These are phyloP conservation scores for Heterotis niloticus DNA, from an alignment of 2,113 vertebrate species.

Conservation along the genomic window DNA sequence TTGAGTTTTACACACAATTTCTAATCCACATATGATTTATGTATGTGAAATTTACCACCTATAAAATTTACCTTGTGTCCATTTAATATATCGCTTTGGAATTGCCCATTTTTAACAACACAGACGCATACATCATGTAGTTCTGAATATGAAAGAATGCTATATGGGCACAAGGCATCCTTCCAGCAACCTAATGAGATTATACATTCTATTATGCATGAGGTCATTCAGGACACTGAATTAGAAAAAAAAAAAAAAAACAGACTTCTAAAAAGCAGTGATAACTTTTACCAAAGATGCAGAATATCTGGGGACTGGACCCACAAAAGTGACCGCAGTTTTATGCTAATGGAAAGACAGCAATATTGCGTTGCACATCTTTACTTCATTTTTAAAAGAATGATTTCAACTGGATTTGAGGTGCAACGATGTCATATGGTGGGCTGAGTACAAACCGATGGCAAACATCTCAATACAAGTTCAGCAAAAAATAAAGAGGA, in stretches of 20 bases:
- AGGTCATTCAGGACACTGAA: conserved; percentile 28
- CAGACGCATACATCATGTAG: conserved; percentile 28
- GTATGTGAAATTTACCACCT: conserved; percentile 12
- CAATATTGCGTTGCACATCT: conserved; percentile 33
- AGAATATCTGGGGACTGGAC: not conserved
- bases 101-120: conserved; percentile 26
- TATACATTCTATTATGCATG: conserved; percentile 30
- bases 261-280: conserved; percentile 16
- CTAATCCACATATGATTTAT: conserved; percentile 7
- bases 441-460: not conserved
- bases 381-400: conserved; percentile 40
- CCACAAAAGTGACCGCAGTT: conserved; percentile 17
- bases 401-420: conserved; percentile 36
- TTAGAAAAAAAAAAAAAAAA: conserved; percentile 34
- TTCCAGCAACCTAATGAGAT: conserved; percentile 30
- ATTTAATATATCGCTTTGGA: conserved; percentile 29
- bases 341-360: conserved; percentile 33
- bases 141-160: conserved; percentile 10
- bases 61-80: conserved; percentile 26
- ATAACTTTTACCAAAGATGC: conserved; percentile 15
- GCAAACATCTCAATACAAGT: too few relatives aligned
- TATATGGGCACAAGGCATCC: conserved; percentile 19
- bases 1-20: conserved; percentile 11
- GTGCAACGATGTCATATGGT: conserved; percentile 52
- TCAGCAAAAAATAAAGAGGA: too few relatives aligned